These are phyloP conservation scores for Phrynocephalus guinanensis DNA, from an alignment of 2,797 vertebrate species.

Conservation along the genomic window DNA sequence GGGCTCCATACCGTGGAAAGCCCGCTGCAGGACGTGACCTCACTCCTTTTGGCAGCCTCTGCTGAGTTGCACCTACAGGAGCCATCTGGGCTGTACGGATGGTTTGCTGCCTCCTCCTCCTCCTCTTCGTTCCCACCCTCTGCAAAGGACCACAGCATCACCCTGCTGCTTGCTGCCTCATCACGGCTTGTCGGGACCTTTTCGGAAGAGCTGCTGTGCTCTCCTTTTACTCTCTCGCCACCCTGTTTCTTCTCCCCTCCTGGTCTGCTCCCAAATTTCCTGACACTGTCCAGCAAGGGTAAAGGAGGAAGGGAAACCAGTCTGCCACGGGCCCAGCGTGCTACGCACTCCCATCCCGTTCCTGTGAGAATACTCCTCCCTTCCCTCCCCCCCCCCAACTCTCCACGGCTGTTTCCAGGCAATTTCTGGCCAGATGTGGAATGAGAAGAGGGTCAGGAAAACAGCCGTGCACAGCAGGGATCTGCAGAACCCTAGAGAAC, in stretches of 20 bases:
- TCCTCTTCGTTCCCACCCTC: not conserved
- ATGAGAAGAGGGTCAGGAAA: slow-evolving; percentile 40
- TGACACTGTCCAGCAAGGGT: slow-evolving; percentile 28
- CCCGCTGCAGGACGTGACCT: slow-evolving; percentile 72
- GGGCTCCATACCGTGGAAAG: slow-evolving; percentile 16
- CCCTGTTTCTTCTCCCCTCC: not conserved
- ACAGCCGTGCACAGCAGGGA: slow-evolving; percentile 10
- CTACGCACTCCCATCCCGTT: not conserved
- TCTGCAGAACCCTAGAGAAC: not conserved
- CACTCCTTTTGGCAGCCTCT: slow-evolving; percentile 69
- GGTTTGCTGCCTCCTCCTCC: not conserved
- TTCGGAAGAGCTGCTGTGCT: not conserved
- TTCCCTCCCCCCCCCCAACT: not conserved
- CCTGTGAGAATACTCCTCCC: slow-evolving; percentile 20
- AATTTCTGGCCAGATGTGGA: slow-evolving; percentile 50
- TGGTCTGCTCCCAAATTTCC: slow-evolving; percentile 10
- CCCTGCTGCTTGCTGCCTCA: not conserved
- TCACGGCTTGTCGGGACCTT: not conserved
- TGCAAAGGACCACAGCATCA: not conserved
- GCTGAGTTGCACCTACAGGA: slow-evolving; percentile 48
- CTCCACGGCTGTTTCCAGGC: slow-evolving; percentile 4
- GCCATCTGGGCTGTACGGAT: slow-evolving; percentile 41
- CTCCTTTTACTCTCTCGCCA: not conserved
- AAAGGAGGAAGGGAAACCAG: slow-evolving; percentile 14
- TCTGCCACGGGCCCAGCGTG: too few species aligned